Evolutionary conservation across 2,113 vertebrate species (phyloP).

Genomic region (Myanophis thanlyinensis): DNA sequence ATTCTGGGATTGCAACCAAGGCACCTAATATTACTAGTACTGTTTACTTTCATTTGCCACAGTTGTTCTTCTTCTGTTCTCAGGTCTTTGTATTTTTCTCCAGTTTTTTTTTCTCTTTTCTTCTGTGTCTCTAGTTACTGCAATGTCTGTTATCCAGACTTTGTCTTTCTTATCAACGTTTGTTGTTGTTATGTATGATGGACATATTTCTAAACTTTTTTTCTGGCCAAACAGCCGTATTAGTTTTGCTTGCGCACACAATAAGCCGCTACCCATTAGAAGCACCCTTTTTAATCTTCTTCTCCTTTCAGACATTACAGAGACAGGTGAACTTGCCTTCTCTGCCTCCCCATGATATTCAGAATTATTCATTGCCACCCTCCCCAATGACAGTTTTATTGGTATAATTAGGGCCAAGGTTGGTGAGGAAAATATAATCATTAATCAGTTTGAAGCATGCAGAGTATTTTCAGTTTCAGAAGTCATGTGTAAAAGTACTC

Average conservation of each 20-base stretch:
- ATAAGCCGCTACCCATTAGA: neutral
- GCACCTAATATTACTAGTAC: too few relatives aligned
- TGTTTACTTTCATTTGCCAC: too few relatives aligned
- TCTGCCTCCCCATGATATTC: neutral
- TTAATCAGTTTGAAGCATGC: neutral
- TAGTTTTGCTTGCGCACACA: neutral
- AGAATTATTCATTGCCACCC: neutral
- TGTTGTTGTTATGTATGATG: neutral
- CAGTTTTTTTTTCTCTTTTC: too few relatives aligned
- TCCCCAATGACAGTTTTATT: neutral
- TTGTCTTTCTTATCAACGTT: neutral
- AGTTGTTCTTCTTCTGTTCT: neutral
- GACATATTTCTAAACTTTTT: neutral
- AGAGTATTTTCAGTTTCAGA: neutral
- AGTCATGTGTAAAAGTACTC: neutral
- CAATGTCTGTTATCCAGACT: neutral
- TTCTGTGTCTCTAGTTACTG: neutral
- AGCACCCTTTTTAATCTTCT: neutral
- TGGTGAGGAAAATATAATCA: neutral
- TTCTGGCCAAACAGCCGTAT: neutral
- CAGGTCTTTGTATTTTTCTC: neutral
- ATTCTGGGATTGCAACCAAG: too few relatives aligned
- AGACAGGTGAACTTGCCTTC: neutral
- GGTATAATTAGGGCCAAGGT: neutral
- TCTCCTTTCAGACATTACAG: neutral